Percentiles rank a stretch among this genome's conserved stretches.
These are phyloP conservation scores for Arbacia lixula DNA, from an alignment of 53 echinoderm and acorn worm genomes.

Conservation along the genomic window DNA sequence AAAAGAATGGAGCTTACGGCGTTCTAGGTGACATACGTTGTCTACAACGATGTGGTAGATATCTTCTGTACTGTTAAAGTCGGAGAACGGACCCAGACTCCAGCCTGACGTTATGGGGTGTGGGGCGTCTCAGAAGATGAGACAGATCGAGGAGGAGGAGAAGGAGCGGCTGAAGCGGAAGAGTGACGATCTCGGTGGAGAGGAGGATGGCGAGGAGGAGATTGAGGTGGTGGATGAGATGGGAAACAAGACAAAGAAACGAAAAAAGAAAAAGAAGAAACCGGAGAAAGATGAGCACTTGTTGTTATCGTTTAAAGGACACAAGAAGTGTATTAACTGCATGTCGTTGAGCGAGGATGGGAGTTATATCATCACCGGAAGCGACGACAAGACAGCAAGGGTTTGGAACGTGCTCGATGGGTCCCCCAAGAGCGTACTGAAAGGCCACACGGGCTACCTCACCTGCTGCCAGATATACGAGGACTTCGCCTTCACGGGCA, in stretches of 20 bases:
- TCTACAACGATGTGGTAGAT: too few species aligned
- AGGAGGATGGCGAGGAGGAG: slow-evolving; percentile 57
- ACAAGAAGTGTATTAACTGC: slow-evolving; percentile 91
- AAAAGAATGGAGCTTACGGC: too few species aligned
- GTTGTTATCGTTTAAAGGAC: slow-evolving; percentile 69
- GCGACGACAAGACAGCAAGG: slow-evolving; percentile 85
- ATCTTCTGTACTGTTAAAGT: too few species aligned
- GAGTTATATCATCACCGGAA: slow-evolving; percentile 79
- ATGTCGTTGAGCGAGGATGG: slow-evolving; percentile 86
- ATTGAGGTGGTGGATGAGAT: slow-evolving; percentile 67
- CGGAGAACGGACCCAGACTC: too few species aligned
- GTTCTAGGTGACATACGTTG: too few species aligned
- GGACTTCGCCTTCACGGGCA: slow-evolving; percentile 87
- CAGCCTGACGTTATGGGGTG: slow-evolving; percentile 72
- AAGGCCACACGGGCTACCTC: slow-evolving; percentile 88
- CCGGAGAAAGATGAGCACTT: slow-evolving; percentile 73
- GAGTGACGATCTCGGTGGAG: slow-evolving; percentile 55
- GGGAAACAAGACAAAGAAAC: slow-evolving; percentile 62
- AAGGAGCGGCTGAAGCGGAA: slow-evolving; percentile 70
- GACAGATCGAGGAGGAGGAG: slow-evolving; percentile 82
- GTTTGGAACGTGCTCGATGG: slow-evolving; percentile 75
- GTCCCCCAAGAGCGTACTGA: slow-evolving; percentile 50
- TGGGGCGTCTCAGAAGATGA: slow-evolving; percentile 83
- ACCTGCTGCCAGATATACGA: slow-evolving; percentile 89
- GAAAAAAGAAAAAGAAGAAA: slow-evolving; percentile 71